phyloP scores from a whole-genome alignment of 1,140 invertebrate genomes.

The Subanguina moxae region DNA sequence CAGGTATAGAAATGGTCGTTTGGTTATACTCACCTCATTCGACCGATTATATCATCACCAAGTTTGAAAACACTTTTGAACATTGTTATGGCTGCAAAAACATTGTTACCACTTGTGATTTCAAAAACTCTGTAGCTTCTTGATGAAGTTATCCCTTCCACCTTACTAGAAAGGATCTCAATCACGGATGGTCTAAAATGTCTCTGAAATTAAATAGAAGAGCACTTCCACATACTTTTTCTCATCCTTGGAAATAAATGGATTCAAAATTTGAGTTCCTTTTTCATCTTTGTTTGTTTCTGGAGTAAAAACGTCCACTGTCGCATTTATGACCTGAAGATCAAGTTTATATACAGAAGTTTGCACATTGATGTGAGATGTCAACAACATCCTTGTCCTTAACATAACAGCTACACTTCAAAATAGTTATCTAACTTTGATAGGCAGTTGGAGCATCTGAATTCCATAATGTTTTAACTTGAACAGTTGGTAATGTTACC shows the following conservation, averaged over 20 bases:
- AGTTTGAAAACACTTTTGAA: slow-evolving; percentile 51
- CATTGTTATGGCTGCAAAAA: slow-evolving; percentile 49
- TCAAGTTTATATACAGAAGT: neutral
- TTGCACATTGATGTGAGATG: too few species aligned
- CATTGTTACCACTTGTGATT: slow-evolving; percentile 38
- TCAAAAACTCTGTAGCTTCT: slow-evolving; percentile 39
- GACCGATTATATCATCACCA: slow-evolving; percentile 50
- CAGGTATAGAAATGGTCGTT: too few species aligned
- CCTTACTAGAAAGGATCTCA: slow-evolving; percentile 25
- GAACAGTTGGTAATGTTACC: too few species aligned
- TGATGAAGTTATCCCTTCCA: slow-evolving; percentile 43
- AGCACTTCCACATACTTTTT: slow-evolving; percentile 21
- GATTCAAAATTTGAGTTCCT: slow-evolving; percentile 28
- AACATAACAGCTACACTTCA: neutral
- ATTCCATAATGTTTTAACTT: too few species aligned
- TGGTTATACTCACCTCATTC: slow-evolving; percentile 1
- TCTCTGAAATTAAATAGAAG: slow-evolving; percentile 12
- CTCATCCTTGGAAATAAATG: slow-evolving; percentile 42
- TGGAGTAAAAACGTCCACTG: slow-evolving; percentile 30
- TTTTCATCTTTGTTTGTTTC: slow-evolving; percentile 20
- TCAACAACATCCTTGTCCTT: neutral
- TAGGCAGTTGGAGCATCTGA: slow-evolving; percentile 29
- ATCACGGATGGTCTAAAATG: slow-evolving; percentile 29
- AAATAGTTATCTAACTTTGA: slow-evolving; percentile 26
- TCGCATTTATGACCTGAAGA: slow-evolving; percentile 18